Percentiles rank a stretch among this genome's conserved stretches.
These are phyloP conservation scores for Spermophilus dauricus DNA, from an alignment of 2,113 vertebrate genomes.

Conservation along the genomic window DNA sequence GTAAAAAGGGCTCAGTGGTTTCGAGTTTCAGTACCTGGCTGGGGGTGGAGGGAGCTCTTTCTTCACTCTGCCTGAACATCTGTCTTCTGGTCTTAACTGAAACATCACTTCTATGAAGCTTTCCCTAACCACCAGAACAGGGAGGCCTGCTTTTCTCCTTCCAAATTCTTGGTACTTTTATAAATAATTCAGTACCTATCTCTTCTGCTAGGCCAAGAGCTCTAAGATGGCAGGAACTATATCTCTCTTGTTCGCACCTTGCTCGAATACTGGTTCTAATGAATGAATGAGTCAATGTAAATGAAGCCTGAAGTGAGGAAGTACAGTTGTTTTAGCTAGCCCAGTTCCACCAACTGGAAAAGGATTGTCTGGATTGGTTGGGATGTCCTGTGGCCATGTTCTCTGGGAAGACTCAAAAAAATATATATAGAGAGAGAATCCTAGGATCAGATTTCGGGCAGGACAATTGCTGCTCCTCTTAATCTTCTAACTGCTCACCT, in stretches of 20 bases:
- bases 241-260: not conserved
- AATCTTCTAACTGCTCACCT: constrained; percentile 48
- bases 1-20: not conserved
- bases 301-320: not conserved
- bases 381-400: not conserved
- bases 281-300: constrained; percentile 13
- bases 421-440: not conserved
- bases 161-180: not conserved
- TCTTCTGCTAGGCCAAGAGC: not conserved
- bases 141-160: not conserved
- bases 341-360: not conserved
- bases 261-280: not conserved
- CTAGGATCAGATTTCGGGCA: constrained; percentile 51
- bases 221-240: not conserved
- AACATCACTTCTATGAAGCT: not conserved
- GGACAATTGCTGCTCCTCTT: constrained; percentile 68
- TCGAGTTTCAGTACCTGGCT: too few species aligned
- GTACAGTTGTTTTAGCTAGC: not conserved
- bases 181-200: not conserved
- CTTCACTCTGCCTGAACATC: not conserved
- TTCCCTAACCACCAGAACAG: not conserved
- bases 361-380: not conserved
- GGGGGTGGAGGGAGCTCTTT: not conserved
- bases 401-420: not conserved
- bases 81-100: constrained; percentile 5